Evolutionary conservation across 2,797 vertebrate genomes (phyloP).

Genomic region (Acanthurus tractus): DNA sequence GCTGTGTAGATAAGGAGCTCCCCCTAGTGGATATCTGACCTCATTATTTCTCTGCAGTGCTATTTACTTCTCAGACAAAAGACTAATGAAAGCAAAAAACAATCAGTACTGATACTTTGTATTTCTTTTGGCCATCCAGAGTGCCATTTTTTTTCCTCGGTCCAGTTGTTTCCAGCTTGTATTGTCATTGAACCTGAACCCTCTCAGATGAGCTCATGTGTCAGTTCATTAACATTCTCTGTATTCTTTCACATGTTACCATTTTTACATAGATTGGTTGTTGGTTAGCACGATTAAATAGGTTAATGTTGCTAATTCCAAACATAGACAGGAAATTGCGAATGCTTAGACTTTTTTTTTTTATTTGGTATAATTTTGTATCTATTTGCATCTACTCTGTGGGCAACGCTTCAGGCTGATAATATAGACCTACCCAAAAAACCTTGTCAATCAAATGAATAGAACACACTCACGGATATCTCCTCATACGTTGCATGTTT

Average conservation of each 20-base stretch:
- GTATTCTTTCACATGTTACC: neutral
- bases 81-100: conserved; percentile 1
- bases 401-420: neutral
- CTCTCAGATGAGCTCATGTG: neutral
- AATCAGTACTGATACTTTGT: neutral
- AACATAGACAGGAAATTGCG: neutral
- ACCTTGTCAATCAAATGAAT: neutral
- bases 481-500: neutral
- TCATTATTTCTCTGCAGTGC: conserved; percentile 26
- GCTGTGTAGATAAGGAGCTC: conserved; percentile 67
- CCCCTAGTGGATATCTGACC: conserved; percentile 67
- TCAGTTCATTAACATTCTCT: neutral
- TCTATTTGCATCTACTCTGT: neutral
- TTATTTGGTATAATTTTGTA: neutral
- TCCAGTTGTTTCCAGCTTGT: neutral
- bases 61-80: neutral
- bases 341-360: neutral
- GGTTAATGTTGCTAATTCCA: neutral
- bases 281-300: neutral
- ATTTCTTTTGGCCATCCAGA: conserved; percentile 1
- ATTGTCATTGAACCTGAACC: neutral
- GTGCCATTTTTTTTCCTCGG: neutral
- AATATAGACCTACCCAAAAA: neutral
- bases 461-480: neutral
- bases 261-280: neutral